Evolutionary conservation across 2,113 vertebrate species (phyloP).

Genomic region (Triplophysa tibetana): DNA sequence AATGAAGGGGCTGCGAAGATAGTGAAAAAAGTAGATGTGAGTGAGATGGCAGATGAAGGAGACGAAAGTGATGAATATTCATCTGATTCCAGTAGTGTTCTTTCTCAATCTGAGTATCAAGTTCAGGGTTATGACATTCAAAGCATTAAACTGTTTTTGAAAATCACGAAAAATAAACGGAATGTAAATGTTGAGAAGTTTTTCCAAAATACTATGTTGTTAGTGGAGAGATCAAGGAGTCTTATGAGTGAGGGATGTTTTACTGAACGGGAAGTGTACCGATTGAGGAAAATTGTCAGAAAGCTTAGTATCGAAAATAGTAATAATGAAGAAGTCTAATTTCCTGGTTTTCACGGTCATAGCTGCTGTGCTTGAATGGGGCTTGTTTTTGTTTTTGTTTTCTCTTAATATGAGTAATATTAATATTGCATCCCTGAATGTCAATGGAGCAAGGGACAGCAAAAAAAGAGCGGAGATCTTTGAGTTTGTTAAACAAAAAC

Average conservation of each 20-base stretch:
- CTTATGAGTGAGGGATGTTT: not conserved
- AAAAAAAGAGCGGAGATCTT: not conserved
- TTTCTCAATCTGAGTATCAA: no score
- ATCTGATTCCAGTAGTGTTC: no score
- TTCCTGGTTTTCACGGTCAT: not conserved
- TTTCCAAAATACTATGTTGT: not conserved
- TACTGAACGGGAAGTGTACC: not conserved
- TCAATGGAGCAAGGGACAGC: conserved; percentile 4
- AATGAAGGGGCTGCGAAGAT: no score
- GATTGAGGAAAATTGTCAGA: not conserved
- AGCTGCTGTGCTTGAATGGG: not conserved
- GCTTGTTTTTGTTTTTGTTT: not conserved
- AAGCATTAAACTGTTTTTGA: no score
- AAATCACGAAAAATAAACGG: no score
- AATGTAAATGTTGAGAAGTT: not conserved
- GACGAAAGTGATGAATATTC: no score
- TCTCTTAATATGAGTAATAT: not conserved
- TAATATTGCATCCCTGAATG: conserved; percentile 3
- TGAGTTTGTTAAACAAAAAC: no score
- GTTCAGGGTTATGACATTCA: no score
- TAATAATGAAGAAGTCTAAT: not conserved
- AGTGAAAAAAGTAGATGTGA: no score
- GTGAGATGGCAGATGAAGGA: no score
- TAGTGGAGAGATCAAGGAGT: not conserved
- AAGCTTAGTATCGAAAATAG: not conserved